Evolutionary conservation across 2,888 invertebrate species (phyloP).

Genomic region (Blera fallax): DNA sequence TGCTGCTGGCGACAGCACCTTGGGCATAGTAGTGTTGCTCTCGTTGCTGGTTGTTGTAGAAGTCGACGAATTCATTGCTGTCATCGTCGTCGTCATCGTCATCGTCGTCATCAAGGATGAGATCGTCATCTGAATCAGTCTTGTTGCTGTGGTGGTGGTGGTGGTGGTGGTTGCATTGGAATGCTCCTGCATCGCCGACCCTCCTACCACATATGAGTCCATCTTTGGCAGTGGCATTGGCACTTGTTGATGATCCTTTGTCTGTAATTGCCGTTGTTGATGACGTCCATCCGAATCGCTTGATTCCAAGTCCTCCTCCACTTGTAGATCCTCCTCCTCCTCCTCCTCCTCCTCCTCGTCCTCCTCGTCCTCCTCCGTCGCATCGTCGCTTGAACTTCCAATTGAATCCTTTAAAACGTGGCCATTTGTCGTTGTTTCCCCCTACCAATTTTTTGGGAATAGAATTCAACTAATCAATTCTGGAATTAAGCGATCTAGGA

Average conservation of each 20-base stretch:
- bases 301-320: slow-evolving; percentile 49
- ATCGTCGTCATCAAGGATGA: slow-evolving; percentile 80
- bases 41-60: slow-evolving; percentile 84
- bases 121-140: slow-evolving; percentile 75
- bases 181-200: not conserved
- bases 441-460: slow-evolving; percentile 83
- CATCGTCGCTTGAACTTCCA: slow-evolving; percentile 81
- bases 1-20: slow-evolving; percentile 46
- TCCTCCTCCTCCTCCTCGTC: slow-evolving; percentile 50
- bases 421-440: slow-evolving; percentile 83
- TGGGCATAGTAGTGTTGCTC: slow-evolving; percentile 82
- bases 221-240: slow-evolving; percentile 48
- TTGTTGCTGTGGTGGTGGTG: slow-evolving; percentile 64
- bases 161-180: slow-evolving; percentile 53
- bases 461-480: slow-evolving; percentile 82
- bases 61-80: slow-evolving; percentile 84
- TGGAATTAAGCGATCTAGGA: slow-evolving; percentile 75
- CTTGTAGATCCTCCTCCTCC: slow-evolving; percentile 69
- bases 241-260: slow-evolving; percentile 35
- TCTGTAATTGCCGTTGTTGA: slow-evolving; percentile 40
- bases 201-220: slow-evolving; percentile 21
- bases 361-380: slow-evolving; percentile 73
- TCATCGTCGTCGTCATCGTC: slow-evolving; percentile 80
- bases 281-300: slow-evolving; percentile 61
- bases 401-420: slow-evolving; percentile 82